A percentile compares a stretch with the other conserved stretches of the same genome.
Evolutionary conservation across 2,888 invertebrate species (phyloP).

Genomic region (Thysanoteuthis rhombus): DNA sequence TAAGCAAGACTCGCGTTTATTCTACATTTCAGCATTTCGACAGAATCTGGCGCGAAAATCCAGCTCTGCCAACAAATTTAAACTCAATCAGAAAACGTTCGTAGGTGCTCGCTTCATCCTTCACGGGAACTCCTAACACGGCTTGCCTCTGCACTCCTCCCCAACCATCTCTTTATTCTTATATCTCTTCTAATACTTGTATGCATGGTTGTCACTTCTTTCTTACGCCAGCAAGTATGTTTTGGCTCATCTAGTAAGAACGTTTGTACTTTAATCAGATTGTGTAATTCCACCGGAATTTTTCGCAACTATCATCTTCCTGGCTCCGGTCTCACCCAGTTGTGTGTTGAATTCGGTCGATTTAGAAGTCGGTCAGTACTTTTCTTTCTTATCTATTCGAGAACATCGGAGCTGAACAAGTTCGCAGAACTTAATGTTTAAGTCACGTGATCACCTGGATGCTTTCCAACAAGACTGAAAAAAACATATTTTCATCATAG

Average conservation of each 20-base stretch:
- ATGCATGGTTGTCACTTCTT: neutral
- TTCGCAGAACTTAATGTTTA: no score
- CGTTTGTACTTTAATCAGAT: neutral
- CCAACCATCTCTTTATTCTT: neutral
- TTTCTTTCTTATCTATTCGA: no score
- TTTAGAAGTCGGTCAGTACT: no score
- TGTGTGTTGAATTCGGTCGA: no score
- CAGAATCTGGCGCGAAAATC: neutral
- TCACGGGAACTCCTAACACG: neutral
- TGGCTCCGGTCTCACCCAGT: no score
- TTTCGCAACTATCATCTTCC: no score
- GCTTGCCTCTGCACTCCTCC: neutral
- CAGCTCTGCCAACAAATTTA: neutral
- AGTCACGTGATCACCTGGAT: no score
- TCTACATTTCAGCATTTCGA: neutral
- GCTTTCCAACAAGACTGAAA: no score
- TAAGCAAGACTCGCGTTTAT: neutral
- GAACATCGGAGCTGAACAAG: no score
- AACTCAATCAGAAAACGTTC: neutral
- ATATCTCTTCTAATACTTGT: neutral
- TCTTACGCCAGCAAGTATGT: neutral
- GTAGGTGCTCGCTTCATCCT: neutral
- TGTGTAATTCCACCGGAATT: no score
- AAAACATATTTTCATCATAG: no score
- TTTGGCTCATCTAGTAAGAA: neutral